Percentiles rank a stretch among this genome's conserved stretches.
Evolutionary conservation across 2,113 vertebrate genomes (phyloP).

Genomic region (Cinclus cinclus): DNA sequence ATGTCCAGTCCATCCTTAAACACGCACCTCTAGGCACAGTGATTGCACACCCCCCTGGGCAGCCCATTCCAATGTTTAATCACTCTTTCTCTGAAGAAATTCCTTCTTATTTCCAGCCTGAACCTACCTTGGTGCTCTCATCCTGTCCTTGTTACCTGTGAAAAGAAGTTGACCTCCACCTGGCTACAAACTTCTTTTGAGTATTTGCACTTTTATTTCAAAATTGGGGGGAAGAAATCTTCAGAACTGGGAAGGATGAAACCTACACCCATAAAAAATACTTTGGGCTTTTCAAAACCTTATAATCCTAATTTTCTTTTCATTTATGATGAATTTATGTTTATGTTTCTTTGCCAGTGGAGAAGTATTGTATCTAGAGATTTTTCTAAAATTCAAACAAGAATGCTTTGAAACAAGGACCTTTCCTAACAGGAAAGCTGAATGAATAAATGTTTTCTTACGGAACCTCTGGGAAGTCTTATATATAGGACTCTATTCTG

Average conservation of each 20-base stretch:
- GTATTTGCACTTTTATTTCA: background rate
- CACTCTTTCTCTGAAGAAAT: background rate
- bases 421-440: background rate
- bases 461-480: background rate
- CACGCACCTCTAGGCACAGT: background rate
- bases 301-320: background rate
- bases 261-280: background rate
- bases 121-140: accelerated
- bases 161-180: background rate
- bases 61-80: background rate
- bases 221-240: background rate
- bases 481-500: background rate
- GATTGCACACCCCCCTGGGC: background rate
- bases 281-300: background rate
- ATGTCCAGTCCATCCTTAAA: background rate
- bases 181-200: background rate
- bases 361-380: background rate
- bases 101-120: background rate
- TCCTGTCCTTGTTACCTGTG: background rate
- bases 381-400: background rate
- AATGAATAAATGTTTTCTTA: background rate
- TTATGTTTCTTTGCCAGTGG: background rate
- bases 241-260: background rate
- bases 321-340: too few relatives aligned
- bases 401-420: background rate